A percentile compares a stretch with the other conserved stretches of the same genome.
Conservation (phyloP, 2,888 invertebrate genomes). For the Drosophila aldrichi region DNA sequence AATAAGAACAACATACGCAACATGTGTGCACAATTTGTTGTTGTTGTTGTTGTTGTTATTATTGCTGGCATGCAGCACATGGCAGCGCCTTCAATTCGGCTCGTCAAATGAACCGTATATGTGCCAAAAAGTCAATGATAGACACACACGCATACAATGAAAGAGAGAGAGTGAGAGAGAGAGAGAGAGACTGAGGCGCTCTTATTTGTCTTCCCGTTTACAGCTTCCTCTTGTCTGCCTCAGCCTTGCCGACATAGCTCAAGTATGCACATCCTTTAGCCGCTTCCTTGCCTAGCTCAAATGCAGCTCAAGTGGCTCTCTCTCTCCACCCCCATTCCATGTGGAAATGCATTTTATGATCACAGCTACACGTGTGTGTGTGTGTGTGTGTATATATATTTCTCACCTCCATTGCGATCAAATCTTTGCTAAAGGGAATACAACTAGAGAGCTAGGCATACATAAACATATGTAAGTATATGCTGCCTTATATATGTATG, state of each 20-base stretch:
- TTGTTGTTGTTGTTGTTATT: conserved; percentile 19
- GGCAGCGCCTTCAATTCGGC: conserved; percentile 48
- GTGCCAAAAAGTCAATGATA: conserved; percentile 64
- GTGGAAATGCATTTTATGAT: conserved; percentile 44
- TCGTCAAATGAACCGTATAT: conserved; percentile 60
- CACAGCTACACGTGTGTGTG: conserved; percentile 10
- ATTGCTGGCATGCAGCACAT: conserved; percentile 51
- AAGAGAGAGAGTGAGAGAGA: neutral
- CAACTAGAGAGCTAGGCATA: conserved; percentile 8
- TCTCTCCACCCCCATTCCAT: neutral
- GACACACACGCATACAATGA: conserved; percentile 27
- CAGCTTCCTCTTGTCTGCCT: conserved; percentile 6
- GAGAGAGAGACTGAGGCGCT: neutral
- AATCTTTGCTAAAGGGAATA: conserved; percentile 7
- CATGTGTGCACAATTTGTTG: conserved; percentile 65
- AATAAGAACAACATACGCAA: conserved; percentile 51
- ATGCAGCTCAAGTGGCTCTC: conserved; percentile 48
- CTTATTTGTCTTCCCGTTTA: conserved; percentile 46
- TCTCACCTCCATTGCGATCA: conserved; percentile 63
- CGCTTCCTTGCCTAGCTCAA: conserved; percentile 51
- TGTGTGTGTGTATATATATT: conserved; percentile 19
- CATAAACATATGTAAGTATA: conserved; percentile 5
- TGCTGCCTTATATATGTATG: conserved; percentile 3
- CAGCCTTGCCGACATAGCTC: conserved; percentile 31
- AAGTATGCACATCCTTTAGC: conserved; percentile 68